Percentiles rank a stretch among this genome's conserved stretches.
Conservation (phyloP, 1,140 invertebrate genomes). For the Phymastichus coffea region DNA sequence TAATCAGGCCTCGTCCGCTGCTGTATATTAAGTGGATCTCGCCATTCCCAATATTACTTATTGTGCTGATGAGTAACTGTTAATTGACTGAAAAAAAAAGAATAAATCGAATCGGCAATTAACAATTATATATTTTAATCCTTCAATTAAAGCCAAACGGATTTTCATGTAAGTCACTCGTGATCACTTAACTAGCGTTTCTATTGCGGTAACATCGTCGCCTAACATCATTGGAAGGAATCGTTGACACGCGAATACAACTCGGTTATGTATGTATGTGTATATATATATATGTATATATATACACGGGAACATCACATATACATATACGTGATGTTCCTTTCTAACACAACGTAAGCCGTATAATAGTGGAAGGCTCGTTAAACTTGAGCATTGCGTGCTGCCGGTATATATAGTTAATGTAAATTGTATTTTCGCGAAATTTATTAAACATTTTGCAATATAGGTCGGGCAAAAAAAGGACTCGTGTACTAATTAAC, state of each 20-base stretch:
- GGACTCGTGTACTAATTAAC: too few species aligned
- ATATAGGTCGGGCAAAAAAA: too few species aligned
- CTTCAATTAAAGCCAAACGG: slow-evolving; percentile 21
- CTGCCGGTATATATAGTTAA: slow-evolving; percentile 18
- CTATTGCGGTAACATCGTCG: slow-evolving; percentile 18
- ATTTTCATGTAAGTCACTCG: neutral
- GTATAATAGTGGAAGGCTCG: neutral
- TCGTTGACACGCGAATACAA: slow-evolving; percentile 32
- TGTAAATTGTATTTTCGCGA: too few species aligned
- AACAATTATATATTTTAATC: slow-evolving; percentile 17
- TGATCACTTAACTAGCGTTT: slow-evolving; percentile 21
- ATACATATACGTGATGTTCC: slow-evolving; percentile 12
- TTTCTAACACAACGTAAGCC: slow-evolving; percentile 15
- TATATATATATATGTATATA: too few species aligned
- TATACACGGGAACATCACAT: too few species aligned
- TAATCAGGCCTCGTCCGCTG: slow-evolving; percentile 35
- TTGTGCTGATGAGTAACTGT: too few species aligned
- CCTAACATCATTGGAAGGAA: slow-evolving; percentile 27
- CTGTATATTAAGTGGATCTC: slow-evolving; percentile 30
- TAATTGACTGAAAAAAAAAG: slow-evolving; percentile 8
- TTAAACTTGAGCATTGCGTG: slow-evolving; percentile 24
- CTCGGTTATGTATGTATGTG: too few species aligned
- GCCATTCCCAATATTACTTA: neutral
- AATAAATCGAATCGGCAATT: slow-evolving; percentile 9
- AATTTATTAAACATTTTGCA: too few species aligned